Conservation (phyloP, 1,140 invertebrate species). For the Tetramorium simillimum region DNA sequence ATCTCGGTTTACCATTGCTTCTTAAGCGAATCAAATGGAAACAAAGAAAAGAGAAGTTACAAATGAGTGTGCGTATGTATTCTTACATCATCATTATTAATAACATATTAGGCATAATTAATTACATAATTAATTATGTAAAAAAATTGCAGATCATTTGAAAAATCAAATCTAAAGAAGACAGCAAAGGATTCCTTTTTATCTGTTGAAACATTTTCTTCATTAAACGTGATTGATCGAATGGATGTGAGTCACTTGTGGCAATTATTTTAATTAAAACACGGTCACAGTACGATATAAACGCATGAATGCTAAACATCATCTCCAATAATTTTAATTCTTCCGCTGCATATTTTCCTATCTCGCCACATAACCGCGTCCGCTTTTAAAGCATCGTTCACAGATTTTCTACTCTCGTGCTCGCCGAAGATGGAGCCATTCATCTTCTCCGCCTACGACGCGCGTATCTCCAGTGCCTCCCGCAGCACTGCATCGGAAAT, state of each 20-base stretch:
- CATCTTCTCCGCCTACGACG: conserved; percentile 43
- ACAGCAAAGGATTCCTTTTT: neutral
- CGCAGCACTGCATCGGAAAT: conserved; percentile 60
- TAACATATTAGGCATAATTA: neutral
- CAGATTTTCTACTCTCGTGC: conserved; percentile 49
- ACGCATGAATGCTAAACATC: neutral
- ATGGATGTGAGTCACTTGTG: neutral
- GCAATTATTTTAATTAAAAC: conserved; percentile 37
- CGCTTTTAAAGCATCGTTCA: conserved; percentile 42
- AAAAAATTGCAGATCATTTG: neutral
- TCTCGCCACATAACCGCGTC: neutral
- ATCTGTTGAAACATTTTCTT: neutral
- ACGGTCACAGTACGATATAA: neutral
- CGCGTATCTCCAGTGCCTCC: conserved; percentile 44
- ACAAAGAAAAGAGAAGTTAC: neutral
- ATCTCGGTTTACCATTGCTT: conserved; percentile 28
- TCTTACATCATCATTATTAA: neutral
- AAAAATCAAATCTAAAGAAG: neutral
- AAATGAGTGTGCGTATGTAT: neutral
- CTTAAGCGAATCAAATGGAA: conserved; percentile 44
- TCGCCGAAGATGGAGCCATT: conserved; percentile 53
- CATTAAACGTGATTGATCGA: neutral
- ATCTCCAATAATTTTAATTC: conserved; percentile 30
- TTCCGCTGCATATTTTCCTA: neutral
- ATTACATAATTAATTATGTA: neutral